phyloP scores from a whole-genome alignment of 1,140 invertebrate species.

The Caerostris darwini region DNA sequence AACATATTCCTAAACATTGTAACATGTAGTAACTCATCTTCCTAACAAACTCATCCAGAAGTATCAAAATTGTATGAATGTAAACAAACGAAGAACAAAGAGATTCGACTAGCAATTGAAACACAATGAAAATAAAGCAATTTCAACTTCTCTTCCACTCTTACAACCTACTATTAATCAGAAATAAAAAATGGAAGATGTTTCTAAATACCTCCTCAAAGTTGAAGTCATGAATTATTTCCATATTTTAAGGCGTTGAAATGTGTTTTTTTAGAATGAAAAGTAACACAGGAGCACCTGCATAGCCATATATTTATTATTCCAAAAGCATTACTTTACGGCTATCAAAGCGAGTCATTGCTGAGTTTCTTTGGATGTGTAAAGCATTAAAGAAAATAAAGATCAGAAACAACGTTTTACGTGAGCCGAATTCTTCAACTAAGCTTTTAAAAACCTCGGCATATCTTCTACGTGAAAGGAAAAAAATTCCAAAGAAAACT shows the following conservation, averaged over 20 bases:
- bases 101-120: too few relatives aligned
- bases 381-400: conserved; percentile 53
- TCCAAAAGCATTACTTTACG: conserved; percentile 50
- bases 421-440: conserved; percentile 1
- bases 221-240: conserved; percentile 2
- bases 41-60: too few relatives aligned
- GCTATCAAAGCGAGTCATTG: conserved; percentile 50
- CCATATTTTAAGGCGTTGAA: conserved; percentile 23
- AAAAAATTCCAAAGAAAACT: not conserved
- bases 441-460: conserved; percentile 21
- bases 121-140: not conserved
- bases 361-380: conserved; percentile 43
- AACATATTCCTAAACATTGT: too few relatives aligned
- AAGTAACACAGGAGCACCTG: conserved; percentile 30
- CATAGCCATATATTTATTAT: conserved; percentile 58
- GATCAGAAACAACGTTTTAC: conserved; percentile 31
- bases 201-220: conserved; percentile 5
- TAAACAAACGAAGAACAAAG: too few relatives aligned
- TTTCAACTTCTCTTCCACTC: not conserved
- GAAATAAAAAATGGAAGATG: not conserved
- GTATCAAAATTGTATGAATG: too few relatives aligned
- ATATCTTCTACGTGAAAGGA: not conserved
- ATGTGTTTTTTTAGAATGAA: conserved; percentile 24
- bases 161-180: not conserved
- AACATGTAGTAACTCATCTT: too few relatives aligned